Evolutionary conservation across 2,113 vertebrate species (phyloP).

Genomic region (Camelus dromedarius): DNA sequence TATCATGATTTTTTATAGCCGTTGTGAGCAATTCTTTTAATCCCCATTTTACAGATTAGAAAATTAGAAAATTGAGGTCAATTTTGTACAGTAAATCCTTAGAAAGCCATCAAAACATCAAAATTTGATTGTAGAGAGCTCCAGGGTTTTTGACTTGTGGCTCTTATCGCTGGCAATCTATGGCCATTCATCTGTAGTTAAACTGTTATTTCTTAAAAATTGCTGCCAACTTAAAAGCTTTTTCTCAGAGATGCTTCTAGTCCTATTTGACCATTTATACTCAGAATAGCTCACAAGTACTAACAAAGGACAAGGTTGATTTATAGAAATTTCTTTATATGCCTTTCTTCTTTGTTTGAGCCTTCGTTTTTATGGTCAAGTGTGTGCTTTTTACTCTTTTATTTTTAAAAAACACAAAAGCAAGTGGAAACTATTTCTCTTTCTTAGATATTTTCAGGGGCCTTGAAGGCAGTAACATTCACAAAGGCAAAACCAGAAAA

Average conservation of each 20-base stretch:
- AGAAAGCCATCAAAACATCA: background rate
- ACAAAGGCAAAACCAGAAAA: background rate
- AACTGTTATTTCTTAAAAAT: constrained; percentile 52
- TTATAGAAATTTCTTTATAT: constrained; percentile 42
- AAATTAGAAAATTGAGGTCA: constrained; percentile 49
- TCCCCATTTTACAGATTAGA: constrained; percentile 46
- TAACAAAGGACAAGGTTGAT: background rate
- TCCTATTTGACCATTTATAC: background rate
- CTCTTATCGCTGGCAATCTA: background rate
- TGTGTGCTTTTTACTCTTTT: constrained; percentile 9
- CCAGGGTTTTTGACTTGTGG: background rate
- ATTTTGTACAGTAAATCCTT: constrained; percentile 41
- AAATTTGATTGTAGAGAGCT: background rate
- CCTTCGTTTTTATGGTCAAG: background rate
- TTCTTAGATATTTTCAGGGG: background rate
- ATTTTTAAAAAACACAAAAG: background rate
- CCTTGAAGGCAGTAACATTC: background rate
- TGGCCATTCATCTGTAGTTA: background rate
- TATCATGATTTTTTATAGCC: constrained; percentile 41
- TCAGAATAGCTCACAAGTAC: constrained; percentile 5
- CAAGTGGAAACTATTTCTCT: constrained; percentile 51
- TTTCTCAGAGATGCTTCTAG: background rate
- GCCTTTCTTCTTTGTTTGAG: constrained; percentile 21
- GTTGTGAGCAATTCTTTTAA: constrained; percentile 28
- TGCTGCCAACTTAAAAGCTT: constrained; percentile 5